These are phyloP conservation scores for Metellina segmentata DNA, from an alignment of 2,888 invertebrate species.

Conservation along the genomic window DNA sequence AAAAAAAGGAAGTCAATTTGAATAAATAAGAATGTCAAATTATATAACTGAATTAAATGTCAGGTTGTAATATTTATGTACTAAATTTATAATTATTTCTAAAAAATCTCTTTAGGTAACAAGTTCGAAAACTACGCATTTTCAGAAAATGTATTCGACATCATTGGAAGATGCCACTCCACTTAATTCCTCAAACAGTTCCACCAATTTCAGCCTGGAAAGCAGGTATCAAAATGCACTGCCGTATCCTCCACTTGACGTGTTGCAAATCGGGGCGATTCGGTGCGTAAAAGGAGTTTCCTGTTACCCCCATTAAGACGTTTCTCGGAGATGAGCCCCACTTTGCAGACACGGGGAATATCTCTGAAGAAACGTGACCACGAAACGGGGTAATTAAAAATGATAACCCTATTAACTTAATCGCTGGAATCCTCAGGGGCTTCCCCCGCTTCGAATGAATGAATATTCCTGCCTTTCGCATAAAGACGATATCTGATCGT, in stretches of 20 bases:
- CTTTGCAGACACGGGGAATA: constrained; percentile 34
- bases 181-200: not conserved
- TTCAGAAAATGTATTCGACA: too few relatives aligned
- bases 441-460: constrained; percentile 33
- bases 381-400: constrained; percentile 69
- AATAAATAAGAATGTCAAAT: too few relatives aligned
- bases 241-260: not conserved
- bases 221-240: not conserved
- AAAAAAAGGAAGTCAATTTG: too few relatives aligned
- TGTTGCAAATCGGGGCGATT: not conserved
- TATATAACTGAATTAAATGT: too few relatives aligned
- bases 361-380: constrained; percentile 63
- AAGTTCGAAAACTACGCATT: too few relatives aligned
- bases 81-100: too few relatives aligned
- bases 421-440: constrained; percentile 36
- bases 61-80: too few relatives aligned
- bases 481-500: constrained; percentile 64
- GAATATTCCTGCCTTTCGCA: constrained; percentile 51
- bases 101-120: too few relatives aligned
- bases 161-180: not conserved
- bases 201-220: not conserved
- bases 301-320: constrained; percentile 52
- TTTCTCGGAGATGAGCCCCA: constrained; percentile 25
- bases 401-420: constrained; percentile 73
- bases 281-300: constrained; percentile 32